Base-by-base conservation (phyloP, 2,888 invertebrate species). In the Dinocampus coccinellae region DNA sequence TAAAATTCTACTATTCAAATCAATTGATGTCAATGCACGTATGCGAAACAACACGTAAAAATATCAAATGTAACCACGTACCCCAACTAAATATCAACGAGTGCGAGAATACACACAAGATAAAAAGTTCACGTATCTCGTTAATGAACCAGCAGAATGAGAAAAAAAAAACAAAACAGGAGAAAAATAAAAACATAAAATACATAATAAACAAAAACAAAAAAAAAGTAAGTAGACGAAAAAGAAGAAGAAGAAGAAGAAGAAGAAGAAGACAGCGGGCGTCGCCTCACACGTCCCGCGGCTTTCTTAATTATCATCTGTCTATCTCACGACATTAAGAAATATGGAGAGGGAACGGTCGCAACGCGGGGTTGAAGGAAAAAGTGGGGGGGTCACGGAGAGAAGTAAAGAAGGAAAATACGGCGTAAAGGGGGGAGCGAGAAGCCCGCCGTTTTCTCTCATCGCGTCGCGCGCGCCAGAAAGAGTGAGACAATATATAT, bases 281-380 rank as follows among this genome's bases (percentile, higher is more conserved):
- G 77, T 76, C 73, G 76, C 82, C 81, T 82, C 85, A 82, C 83
- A 83, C 85, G 83, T 86, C 84, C 80, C 82, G 79, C 82, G 85
- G 86, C 84, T 85, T 85, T 87, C 86, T 87, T 86, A 87, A 87
- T 87, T 87, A 87, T 87, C 86, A 85, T 87, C 87, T 83, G 86
- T 86, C 86, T 84, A 86, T 85, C 86, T 85, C 83, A 78, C 81
- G 82, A 82, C 81, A 84, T 85, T 69, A 72, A 72, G 57, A 76
- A 75, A 73, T 71, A 75, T 76, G 47, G 69, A 67, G 24, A 72
- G 42, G 42, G 69, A 34, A 60, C 57, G 53, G 60, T 52, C 68
- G 69, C 66, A 52, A 34, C 34, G 57, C 39, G 53, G 47, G 70
- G 68, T 52, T 62, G 69, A 55, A 65, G 69, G 58, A 66, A 55